phyloP scores from a whole-genome alignment of 53 echinoderm and acorn worm genomes.

The Astropecten irregularis region DNA sequence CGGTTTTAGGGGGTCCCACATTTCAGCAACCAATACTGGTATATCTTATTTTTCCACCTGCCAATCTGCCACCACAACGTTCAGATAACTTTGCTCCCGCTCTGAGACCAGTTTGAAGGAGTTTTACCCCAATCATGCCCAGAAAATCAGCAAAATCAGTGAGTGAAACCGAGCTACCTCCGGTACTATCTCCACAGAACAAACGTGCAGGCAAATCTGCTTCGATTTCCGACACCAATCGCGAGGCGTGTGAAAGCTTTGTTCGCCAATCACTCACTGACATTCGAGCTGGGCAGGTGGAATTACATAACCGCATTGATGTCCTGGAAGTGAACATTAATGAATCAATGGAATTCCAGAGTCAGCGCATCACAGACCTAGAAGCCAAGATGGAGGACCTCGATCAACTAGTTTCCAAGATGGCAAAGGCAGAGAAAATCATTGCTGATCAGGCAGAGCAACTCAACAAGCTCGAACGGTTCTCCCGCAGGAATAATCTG shows the following conservation, averaged over 20 bases:
- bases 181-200: not conserved
- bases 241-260: not conserved
- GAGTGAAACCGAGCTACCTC: not conserved
- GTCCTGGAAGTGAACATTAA: conserved; percentile 6
- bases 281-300: not conserved
- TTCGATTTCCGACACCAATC: conserved; percentile 10
- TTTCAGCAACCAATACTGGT: too few relatives aligned
- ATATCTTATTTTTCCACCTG: too few relatives aligned
- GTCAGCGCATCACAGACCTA: not conserved
- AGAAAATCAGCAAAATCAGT: not conserved
- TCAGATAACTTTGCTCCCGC: too few relatives aligned
- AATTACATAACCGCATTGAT: conserved; percentile 1
- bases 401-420: not conserved
- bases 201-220: not conserved
- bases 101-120: too few relatives aligned
- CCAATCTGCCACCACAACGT: too few relatives aligned
- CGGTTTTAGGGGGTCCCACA: too few relatives aligned
- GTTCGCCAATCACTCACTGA: not conserved
- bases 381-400: not conserved
- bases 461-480: conserved; percentile 24
- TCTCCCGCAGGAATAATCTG: conserved; percentile 6
- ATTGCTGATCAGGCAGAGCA: not conserved
- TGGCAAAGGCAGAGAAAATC: not conserved
- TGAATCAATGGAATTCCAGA: conserved; percentile 9
- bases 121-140: too few relatives aligned